phyloP scores from a whole-genome alignment of 1,140 invertebrate genomes.

The Drosophila tsacasi region DNA sequence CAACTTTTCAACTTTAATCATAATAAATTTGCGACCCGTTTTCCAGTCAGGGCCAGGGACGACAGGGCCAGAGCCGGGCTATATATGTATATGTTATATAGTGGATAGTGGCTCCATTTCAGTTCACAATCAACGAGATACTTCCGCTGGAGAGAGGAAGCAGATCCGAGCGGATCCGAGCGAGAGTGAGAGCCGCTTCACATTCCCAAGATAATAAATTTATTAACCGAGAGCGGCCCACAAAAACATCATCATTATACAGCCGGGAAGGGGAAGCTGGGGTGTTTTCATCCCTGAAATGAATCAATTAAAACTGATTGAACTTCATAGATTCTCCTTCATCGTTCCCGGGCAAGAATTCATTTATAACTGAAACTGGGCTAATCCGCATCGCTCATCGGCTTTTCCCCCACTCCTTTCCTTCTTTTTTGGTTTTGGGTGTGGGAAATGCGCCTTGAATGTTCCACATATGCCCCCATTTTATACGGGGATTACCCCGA shows the following conservation, averaged over 20 bases:
- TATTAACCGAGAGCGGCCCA: conserved; percentile 63
- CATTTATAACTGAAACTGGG: conserved; percentile 64
- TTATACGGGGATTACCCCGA: conserved; percentile 61
- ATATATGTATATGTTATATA: no score
- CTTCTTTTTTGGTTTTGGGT: neutral
- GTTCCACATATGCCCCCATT: conserved; percentile 68
- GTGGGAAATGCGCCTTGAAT: conserved; percentile 14
- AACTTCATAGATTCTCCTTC: conserved; percentile 70
- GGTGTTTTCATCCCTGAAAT: conserved; percentile 46
- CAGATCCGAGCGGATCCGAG: conserved; percentile 4
- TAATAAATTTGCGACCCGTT: conserved; percentile 73
- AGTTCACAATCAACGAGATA: conserved; percentile 74
- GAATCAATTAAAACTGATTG: conserved; percentile 84
- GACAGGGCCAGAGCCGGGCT: conserved; percentile 24
- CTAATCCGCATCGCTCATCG: conserved; percentile 63
- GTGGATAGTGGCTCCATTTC: conserved; percentile 57
- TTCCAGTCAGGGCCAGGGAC: conserved; percentile 38
- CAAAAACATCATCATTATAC: conserved; percentile 69
- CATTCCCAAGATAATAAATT: conserved; percentile 84
- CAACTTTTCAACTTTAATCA: conserved; percentile 81
- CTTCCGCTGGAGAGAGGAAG: conserved; percentile 57
- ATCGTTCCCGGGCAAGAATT: neutral
- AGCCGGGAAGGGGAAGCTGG: neutral
- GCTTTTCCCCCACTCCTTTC: neutral
- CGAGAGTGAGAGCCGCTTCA: neutral